Conservation (phyloP, 2,888 invertebrate species). For the Drosophila mettleri region DNA sequence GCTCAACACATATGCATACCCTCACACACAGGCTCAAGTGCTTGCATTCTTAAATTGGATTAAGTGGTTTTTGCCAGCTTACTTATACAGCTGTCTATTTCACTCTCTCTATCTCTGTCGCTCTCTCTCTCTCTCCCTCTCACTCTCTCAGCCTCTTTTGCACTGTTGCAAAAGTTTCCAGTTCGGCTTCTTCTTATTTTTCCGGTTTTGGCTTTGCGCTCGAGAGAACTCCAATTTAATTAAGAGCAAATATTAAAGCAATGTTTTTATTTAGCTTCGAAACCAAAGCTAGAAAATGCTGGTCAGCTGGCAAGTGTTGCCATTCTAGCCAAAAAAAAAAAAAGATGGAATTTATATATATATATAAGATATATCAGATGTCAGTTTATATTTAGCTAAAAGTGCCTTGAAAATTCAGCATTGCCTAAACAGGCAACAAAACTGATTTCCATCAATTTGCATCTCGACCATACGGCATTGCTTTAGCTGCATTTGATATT, state of each 20-base stretch:
- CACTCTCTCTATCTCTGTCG: too few relatives aligned
- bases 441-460: slow-evolving; percentile 7
- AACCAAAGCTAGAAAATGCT: slow-evolving; percentile 9
- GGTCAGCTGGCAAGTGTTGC: slow-evolving; percentile 20
- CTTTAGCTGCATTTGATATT: slow-evolving; percentile 1
- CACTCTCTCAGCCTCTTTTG: not conserved
- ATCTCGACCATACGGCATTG: slow-evolving; percentile 13
- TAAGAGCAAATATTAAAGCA: slow-evolving; percentile 76
- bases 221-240: slow-evolving; percentile 71
- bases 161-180: slow-evolving; percentile 29
- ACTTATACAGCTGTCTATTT: slow-evolving; percentile 19
- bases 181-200: slow-evolving; percentile 30
- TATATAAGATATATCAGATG: too few relatives aligned
- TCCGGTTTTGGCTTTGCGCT: slow-evolving; percentile 62
- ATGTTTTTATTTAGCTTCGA: slow-evolving; percentile 54
- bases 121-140: not conserved
- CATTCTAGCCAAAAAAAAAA: slow-evolving; percentile 7
- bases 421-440: slow-evolving; percentile 22
- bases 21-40: slow-evolving; percentile 64
- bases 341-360: too few relatives aligned
- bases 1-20: slow-evolving; percentile 32
- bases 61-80: slow-evolving; percentile 72
- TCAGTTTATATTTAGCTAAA: slow-evolving; percentile 34
- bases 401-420: slow-evolving; percentile 24
- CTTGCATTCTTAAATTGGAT: slow-evolving; percentile 81